Base-by-base conservation (phyloP, 1,140 invertebrate genomes). In the Drosophila ananassae region DNA sequence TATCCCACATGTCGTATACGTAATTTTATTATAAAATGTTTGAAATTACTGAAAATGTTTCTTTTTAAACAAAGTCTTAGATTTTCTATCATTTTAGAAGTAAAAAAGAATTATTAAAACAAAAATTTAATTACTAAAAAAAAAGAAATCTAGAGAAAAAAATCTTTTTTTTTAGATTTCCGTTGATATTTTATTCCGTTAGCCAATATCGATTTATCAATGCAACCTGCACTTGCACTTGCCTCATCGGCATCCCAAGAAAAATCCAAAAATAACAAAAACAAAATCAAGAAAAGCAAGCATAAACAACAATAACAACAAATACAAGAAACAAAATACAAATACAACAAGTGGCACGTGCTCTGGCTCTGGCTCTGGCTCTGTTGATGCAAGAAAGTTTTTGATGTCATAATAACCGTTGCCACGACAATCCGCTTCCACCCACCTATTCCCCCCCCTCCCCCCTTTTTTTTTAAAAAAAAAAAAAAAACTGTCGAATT, bases 351-450 rank as follows among this genome's bases (percentile, higher is more conserved):
- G 50, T 69, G 77, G 77, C 77, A 79, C 77, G 63, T 75, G 77
- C 59, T 55, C 44, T 37, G 9, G 50, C 13, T 72, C 9, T 6
- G 66, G 77, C 59, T 55, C 37, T 37, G 9, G 50, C 13, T 72
- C 9, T 6, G 66, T 37, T 58, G 54, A 76, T 71, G 77, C 47
- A 60, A 73, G 66, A 73, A 57, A 75, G 72, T 54, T 58, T 72
- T 61, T 74, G 67, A 81, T 78, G 74, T 77, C 78, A 82, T 82
- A 77, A 78, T 73, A 73, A 73, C 68, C 52, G 67, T 62, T 73
- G 77, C 28, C 54, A 79, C 48, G 54, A 34, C 30, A 12, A 37
- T 66, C 52, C 44, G n/a, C 41, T 13, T 13, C 13, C 41, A 17
- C 17, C 41, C 41, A 13, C n/a, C 41, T n/a, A 37, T n/a, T 12